Evolutionary conservation across 2,888 invertebrate genomes (phyloP), one percentile per base, ranked within the genome.

Genomic region (Petrolisthes cinctipes): DNA sequence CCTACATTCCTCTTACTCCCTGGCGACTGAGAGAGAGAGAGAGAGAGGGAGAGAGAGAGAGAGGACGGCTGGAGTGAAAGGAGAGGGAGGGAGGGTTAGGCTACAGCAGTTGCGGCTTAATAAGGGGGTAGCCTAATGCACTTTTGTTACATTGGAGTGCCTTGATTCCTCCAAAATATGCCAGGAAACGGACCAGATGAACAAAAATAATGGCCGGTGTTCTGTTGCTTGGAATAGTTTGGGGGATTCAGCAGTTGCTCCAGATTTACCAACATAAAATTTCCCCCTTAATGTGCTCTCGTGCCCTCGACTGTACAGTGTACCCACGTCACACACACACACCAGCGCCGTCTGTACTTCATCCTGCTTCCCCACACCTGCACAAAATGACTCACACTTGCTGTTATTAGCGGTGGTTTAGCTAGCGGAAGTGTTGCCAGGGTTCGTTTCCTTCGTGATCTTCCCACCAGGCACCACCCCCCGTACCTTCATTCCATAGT

Each of bases 1-100:
- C 80, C 80, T 14, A 80, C 56, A 80, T 80, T 23, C 80, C 80
- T 79, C 54, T 54, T 7, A 73, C 20, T 20, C 7, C 23, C 7
- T 56, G 79, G 56, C 23, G 56, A 23, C 9, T 6, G 57, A 11
- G 11, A 57, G 11, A 57, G 7, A 6, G 20, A 61, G 57, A 57
- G 23, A 9, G 56, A 17, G 73, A 23, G n/a, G 4, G 75, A 9
- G 61, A 14, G 57, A 17, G 73, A 11, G 20, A 20, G 14, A 1
- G 3, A n/a, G 54, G 37, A 56, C 54, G 9, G 17, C 56, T 79
- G 56, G 53, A 53, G 54, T 79, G 78, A 20, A 3, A 53, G n/a
- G 9, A 56, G 78, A 54, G 37, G 23, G 76, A 54, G 53, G n/a
- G 20, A 54, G 54, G 54, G 56, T 53, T n/a, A 17, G 56, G 51